phyloP scores from a whole-genome alignment of 2,113 vertebrate species.

The Glaucomys volans region DNA sequence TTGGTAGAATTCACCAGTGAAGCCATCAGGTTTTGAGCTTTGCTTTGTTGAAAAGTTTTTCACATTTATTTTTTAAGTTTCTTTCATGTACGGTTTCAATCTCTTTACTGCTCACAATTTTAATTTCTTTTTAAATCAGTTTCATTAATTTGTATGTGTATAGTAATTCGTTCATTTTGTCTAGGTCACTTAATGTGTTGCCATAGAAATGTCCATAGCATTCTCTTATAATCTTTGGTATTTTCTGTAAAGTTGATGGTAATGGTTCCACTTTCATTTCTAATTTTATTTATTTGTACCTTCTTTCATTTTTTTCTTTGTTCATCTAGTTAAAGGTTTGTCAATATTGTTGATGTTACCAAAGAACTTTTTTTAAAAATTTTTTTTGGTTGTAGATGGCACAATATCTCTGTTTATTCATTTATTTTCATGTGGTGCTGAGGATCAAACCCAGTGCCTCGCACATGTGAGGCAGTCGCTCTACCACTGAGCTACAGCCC shows the following conservation, averaged over 20 bases:
- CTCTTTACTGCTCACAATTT: not conserved
- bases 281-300: slow-evolving; percentile 29
- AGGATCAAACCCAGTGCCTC: too few relatives aligned
- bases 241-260: not conserved
- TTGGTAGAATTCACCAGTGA: not conserved
- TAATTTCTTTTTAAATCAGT: slow-evolving; percentile 18
- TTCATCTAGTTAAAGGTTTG: not conserved
- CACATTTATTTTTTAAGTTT: not conserved
- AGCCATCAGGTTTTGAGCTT: not conserved
- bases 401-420: too few relatives aligned
- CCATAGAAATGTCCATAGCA: not conserved
- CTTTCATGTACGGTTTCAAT: not conserved
- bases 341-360: not conserved
- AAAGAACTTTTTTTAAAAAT: too few relatives aligned
- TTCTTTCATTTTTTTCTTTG: not conserved
- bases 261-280: not conserved
- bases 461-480: too few relatives aligned
- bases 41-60: not conserved
- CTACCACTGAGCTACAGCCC: too few relatives aligned
- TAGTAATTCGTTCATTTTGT: not conserved
- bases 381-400: too few relatives aligned
- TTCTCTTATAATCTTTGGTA: not conserved
- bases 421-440: too few relatives aligned
- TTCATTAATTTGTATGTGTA: not conserved
- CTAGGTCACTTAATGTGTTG: not conserved